Percentiles rank a stretch among this genome's conserved stretches.
phyloP scores from a whole-genome alignment of 2,113 vertebrate species.

The Paraplagusia blochii region DNA sequence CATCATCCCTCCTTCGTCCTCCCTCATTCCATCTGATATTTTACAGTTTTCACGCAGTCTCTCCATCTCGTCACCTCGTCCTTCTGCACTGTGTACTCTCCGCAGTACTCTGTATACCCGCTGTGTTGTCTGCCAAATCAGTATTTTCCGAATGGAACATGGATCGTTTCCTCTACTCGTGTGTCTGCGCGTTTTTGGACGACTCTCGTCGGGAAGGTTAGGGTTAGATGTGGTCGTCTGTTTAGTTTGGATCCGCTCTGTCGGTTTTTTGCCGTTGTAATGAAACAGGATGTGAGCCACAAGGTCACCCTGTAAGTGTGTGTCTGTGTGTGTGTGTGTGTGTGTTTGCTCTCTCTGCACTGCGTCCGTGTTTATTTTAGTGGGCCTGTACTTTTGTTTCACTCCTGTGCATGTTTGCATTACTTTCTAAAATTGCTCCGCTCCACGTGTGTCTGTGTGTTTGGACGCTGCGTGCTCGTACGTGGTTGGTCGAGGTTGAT shows the following conservation, averaged over 20 bases:
- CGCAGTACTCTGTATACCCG: conserved; percentile 8
- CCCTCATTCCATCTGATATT: conserved; percentile 25
- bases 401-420: conserved; percentile 19
- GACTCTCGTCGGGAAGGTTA: conserved; percentile 39
- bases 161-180: conserved; percentile 30
- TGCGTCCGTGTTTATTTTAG: conserved; percentile 2
- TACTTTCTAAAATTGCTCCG: conserved; percentile 19
- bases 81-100: conserved; percentile 2
- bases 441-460: conserved; percentile 27
- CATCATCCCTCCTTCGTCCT: conserved; percentile 28
- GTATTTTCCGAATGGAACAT: conserved; percentile 16
- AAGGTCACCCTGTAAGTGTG: conserved; percentile 42
- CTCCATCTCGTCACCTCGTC: background rate
- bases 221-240: conserved; percentile 49
- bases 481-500: conserved; percentile 53
- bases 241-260: conserved; percentile 60
- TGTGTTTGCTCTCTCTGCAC: background rate
- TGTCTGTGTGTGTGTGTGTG: background rate
- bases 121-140: conserved; percentile 21
- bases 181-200: conserved; percentile 14
- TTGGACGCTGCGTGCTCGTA: conserved; percentile 20
- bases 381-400: background rate
- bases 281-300: conserved; percentile 49
- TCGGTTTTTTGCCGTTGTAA: conserved; percentile 48
- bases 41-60: conserved; percentile 21